Evolutionary conservation across 2,797 vertebrate genomes (phyloP).

Genomic region (Dallia pectoralis): DNA sequence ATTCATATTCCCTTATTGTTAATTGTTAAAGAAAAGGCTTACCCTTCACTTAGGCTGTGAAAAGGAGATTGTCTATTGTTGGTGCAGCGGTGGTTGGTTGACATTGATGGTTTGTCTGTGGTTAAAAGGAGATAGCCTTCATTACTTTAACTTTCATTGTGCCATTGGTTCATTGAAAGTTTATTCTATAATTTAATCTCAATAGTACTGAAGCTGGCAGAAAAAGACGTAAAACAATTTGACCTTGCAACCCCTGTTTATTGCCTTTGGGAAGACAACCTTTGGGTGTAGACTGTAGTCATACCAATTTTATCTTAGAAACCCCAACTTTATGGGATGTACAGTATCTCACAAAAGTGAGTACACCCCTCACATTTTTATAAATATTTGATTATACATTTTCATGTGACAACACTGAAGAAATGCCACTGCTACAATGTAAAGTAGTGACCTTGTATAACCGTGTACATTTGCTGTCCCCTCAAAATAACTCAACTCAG

Average conservation of each 20-base stretch:
- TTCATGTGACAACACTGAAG: no score
- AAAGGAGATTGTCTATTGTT: constrained; percentile 77
- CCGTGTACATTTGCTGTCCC: no score
- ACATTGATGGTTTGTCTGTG: constrained; percentile 64
- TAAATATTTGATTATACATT: no score
- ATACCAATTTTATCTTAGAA: neutral
- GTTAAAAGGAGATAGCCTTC: constrained; percentile 77
- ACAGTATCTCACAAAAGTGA: no score
- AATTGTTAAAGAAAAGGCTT: constrained; percentile 23
- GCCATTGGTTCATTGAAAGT: constrained; percentile 82
- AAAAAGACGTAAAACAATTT: neutral
- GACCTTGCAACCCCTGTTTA: neutral
- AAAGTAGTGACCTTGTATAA: no score
- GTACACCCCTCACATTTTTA: no score
- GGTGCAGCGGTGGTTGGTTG: constrained; percentile 78
- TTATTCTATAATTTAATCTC: constrained; percentile 93
- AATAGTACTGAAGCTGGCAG: constrained; percentile 82
- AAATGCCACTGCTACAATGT: no score
- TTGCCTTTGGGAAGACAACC: neutral
- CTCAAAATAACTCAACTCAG: no score
- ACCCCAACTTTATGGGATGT: no score
- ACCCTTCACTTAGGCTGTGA: constrained; percentile 83
- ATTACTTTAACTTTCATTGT: constrained; percentile 78
- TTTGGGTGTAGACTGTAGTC: neutral
- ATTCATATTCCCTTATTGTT: neutral